A percentile compares a stretch with the other conserved stretches of the same genome.
Conservation (phyloP, 2,888 invertebrate species). For the Chrysomela aeneicollis region DNA sequence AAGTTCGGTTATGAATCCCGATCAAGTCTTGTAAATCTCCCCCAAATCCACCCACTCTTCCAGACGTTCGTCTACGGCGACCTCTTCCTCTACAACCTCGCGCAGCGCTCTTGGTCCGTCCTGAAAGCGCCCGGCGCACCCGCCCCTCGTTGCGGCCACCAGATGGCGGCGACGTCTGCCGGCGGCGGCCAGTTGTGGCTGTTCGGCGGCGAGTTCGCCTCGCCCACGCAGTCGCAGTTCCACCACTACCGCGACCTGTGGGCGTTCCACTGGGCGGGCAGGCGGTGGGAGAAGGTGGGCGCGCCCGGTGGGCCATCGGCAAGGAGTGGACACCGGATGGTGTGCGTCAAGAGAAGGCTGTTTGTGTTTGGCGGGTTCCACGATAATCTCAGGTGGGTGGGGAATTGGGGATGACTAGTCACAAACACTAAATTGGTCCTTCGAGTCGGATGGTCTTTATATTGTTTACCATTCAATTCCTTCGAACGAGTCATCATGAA, state of each 20-base stretch:
- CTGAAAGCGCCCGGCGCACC: constrained; percentile 86
- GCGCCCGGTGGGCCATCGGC: constrained; percentile 82
- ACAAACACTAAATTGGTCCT: no score
- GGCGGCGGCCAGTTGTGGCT: constrained; percentile 79
- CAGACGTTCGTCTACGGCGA: constrained; percentile 89
- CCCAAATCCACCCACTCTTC: constrained; percentile 48
- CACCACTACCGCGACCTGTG: constrained; percentile 93
- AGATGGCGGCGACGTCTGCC: constrained; percentile 78
- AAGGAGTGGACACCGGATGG: constrained; percentile 90
- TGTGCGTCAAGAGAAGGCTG: constrained; percentile 77
- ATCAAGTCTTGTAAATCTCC: no score
- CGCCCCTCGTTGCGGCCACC: constrained; percentile 89
- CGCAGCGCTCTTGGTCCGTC: constrained; percentile 80
- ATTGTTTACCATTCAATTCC: no score
- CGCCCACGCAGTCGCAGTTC: constrained; percentile 89
- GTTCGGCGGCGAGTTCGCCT: constrained; percentile 94
- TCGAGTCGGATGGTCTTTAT: no score
- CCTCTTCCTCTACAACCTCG: constrained; percentile 81
- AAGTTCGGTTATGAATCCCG: no score
- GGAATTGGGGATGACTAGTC: no score
- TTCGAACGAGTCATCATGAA: no score
- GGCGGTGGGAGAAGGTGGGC: constrained; percentile 82
- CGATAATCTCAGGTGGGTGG: constrained; percentile 73
- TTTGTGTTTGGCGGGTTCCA: constrained; percentile 92
- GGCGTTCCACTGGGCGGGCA: constrained; percentile 76